These are phyloP conservation scores for Myiagra hebetior DNA, from an alignment of 2,113 vertebrate species.

Conservation along the genomic window DNA sequence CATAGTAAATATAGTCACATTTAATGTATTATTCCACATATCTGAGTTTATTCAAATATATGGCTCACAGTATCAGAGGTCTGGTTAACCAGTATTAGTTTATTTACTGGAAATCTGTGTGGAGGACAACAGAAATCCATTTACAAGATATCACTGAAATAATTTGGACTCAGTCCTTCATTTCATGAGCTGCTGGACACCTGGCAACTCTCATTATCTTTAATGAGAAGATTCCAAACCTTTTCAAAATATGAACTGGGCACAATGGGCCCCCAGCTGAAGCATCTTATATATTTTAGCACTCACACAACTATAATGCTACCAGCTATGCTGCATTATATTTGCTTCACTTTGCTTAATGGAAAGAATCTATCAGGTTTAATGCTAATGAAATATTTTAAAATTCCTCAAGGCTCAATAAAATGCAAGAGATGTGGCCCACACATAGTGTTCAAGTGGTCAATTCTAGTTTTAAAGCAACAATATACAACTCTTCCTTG, in stretches of 20 bases:
- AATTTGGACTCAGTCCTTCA: neutral
- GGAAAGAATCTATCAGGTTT: constrained; percentile 11
- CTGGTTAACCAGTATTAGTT: neutral
- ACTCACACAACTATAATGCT: neutral
- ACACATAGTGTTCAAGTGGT: neutral
- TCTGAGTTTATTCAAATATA: neutral
- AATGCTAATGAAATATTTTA: constrained; percentile 24
- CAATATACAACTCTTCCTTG: neutral
- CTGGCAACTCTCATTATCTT: constrained; percentile 29
- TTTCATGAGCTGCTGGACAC: constrained; percentile 38
- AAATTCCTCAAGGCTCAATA: constrained; percentile 16
- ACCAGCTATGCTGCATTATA: neutral
- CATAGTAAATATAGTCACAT: neutral
- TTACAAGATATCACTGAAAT: neutral
- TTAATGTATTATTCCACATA: neutral
- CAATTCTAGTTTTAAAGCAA: constrained; percentile 10
- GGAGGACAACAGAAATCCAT: constrained; percentile 13
- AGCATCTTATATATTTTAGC: neutral
- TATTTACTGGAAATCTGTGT: constrained; percentile 11
- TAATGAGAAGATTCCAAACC: constrained; percentile 36
- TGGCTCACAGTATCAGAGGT: neutral
- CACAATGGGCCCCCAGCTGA: neutral
- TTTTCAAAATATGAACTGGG: neutral
- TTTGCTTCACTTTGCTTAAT: constrained; percentile 22
- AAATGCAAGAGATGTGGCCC: neutral